A percentile compares a stretch with the other conserved stretches of the same genome.
Evolutionary conservation across 2,797 vertebrate species (phyloP).

Genomic region (Pseudotriccus pelzelni): DNA sequence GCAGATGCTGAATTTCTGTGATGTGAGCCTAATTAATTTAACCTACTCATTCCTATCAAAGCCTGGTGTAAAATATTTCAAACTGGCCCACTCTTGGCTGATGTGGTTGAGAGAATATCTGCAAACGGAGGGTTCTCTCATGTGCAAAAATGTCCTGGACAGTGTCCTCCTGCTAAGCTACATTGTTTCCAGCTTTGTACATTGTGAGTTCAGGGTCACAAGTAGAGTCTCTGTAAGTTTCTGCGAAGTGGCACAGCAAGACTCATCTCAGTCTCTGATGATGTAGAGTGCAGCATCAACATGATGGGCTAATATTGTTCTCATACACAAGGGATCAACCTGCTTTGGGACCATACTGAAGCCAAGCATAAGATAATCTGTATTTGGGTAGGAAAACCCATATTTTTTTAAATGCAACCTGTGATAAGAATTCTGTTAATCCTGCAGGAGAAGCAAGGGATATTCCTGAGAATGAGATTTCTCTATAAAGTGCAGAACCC

Average conservation of each 20-base stretch:
- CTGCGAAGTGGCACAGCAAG: not conserved
- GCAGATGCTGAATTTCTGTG: not conserved
- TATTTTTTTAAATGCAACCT: not conserved
- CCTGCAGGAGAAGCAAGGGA: not conserved
- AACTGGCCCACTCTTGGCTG: not conserved
- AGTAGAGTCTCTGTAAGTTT: not conserved
- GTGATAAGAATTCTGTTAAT: not conserved
- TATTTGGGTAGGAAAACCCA: not conserved
- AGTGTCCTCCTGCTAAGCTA: not conserved
- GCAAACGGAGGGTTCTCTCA: not conserved
- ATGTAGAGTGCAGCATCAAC: not conserved
- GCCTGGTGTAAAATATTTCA: not conserved
- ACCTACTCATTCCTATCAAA: not conserved
- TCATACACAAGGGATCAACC: not conserved
- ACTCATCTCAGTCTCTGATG: not conserved
- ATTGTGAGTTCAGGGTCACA: not conserved
- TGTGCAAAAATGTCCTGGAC: not conserved
- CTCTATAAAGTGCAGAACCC: not conserved
- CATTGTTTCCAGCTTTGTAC: not conserved
- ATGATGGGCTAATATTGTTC: not conserved
- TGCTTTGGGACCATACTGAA: not conserved
- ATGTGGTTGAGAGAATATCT: not conserved
- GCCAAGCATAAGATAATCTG: not conserved
- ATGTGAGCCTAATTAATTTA: constrained; percentile 43
- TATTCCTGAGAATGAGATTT: not conserved